A percentile compares a stretch with the other conserved stretches of the same genome.
Evolutionary conservation across 2,888 invertebrate species (phyloP).

Genomic region (Drosophila sordidapex): DNA sequence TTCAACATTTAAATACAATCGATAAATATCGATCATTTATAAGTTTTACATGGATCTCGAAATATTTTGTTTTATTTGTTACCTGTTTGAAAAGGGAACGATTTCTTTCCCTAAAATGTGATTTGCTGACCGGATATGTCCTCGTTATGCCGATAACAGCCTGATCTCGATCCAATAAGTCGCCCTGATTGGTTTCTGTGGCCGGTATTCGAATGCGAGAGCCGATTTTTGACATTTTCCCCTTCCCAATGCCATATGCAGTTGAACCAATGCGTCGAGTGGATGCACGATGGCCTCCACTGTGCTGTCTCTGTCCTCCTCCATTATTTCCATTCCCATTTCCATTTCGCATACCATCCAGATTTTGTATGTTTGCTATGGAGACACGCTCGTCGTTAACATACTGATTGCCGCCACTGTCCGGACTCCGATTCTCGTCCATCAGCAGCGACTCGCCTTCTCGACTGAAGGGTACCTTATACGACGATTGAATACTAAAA

Average conservation of each 20-base stretch:
- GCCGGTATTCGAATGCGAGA: conserved; percentile 39
- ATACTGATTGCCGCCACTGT: conserved; percentile 57
- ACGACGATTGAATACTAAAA: conserved; percentile 53
- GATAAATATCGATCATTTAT: neutral
- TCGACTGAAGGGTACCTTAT: conserved; percentile 40
- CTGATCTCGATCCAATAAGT: conserved; percentile 36
- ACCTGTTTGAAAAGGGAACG: conserved; percentile 82
- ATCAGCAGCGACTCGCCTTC: conserved; percentile 64
- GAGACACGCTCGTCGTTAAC: conserved; percentile 54
- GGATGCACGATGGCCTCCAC: conserved; percentile 26
- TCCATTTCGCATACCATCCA: conserved; percentile 29
- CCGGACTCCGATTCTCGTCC: conserved; percentile 81
- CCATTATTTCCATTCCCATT: conserved; percentile 7
- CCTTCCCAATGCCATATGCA: conserved; percentile 17
- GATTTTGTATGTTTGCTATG: conserved; percentile 51
- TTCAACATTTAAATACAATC: neutral
- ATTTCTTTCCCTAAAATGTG: conserved; percentile 83
- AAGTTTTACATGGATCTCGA: neutral
- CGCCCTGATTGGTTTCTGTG: conserved; percentile 19
- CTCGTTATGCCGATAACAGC: conserved; percentile 61
- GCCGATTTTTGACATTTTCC: conserved; percentile 20
- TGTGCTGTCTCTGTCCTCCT: conserved; percentile 1
- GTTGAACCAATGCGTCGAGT: conserved; percentile 47
- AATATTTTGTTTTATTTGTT: neutral
- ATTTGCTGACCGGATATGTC: conserved; percentile 73